These are phyloP conservation scores for Phaethornis superciliosus DNA, from an alignment of 2,113 vertebrate genomes.

Conservation along the genomic window DNA sequence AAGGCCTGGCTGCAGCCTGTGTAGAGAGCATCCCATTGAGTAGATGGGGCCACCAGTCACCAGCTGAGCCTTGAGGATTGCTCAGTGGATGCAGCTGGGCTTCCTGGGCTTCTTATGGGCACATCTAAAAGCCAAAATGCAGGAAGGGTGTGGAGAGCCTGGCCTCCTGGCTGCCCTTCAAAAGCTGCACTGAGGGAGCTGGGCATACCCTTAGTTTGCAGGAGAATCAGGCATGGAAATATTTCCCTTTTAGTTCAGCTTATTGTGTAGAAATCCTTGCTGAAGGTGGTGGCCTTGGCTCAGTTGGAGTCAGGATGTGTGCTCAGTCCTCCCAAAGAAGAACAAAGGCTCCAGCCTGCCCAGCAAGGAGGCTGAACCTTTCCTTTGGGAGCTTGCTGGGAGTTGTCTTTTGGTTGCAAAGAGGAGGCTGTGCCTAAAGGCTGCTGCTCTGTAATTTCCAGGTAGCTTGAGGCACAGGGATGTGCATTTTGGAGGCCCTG, in stretches of 20 bases:
- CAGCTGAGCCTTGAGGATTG: background rate
- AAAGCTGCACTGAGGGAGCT: background rate
- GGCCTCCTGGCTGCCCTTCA: background rate
- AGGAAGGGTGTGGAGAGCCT: background rate
- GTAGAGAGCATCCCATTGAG: background rate
- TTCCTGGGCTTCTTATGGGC: background rate
- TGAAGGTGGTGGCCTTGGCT: background rate
- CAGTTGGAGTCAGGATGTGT: background rate
- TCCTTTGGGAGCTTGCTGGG: background rate
- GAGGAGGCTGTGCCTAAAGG: background rate
- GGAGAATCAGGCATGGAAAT: rapidly evolving
- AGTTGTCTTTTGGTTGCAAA: background rate
- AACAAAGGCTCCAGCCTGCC: background rate
- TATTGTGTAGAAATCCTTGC: background rate
- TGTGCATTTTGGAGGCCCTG: background rate
- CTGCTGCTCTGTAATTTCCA: background rate
- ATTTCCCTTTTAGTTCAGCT: background rate
- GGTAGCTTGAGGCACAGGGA: background rate
- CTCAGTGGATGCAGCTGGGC: background rate
- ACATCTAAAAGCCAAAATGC: background rate
- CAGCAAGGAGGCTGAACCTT: background rate
- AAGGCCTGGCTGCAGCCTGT: background rate
- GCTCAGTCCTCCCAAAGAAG: background rate
- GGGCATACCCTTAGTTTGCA: background rate
- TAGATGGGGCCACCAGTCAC: background rate